Conservation (phyloP, 2,113 vertebrate genomes). For the Nibea albiflora region DNA sequence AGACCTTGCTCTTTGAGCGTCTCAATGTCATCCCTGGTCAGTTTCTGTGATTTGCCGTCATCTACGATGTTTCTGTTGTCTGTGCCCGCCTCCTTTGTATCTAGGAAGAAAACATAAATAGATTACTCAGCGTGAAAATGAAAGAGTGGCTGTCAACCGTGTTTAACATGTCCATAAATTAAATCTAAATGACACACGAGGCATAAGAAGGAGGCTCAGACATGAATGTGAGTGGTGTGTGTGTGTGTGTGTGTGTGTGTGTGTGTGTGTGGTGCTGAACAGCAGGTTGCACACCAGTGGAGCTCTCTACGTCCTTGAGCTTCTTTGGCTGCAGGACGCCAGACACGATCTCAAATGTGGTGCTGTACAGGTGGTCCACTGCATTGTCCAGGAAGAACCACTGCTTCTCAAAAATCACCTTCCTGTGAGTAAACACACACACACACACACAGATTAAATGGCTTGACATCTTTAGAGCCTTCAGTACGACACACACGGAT, state of each 20-base stretch:
- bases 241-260: too few relatives aligned
- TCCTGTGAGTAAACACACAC: conserved; percentile 81
- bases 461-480: neutral
- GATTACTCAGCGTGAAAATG: neutral
- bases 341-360: conserved; percentile 89
- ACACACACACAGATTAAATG: neutral
- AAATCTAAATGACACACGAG: neutral
- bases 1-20: conserved; percentile 96
- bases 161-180: neutral
- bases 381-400: conserved; percentile 94
- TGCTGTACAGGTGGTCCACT: conserved; percentile 90
- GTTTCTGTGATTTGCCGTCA: conserved; percentile 97
- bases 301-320: conserved; percentile 73
- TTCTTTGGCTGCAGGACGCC: conserved; percentile 88
- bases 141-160: neutral
- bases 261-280: neutral
- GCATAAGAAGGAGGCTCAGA: neutral
- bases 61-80: conserved; percentile 98
- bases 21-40: conserved; percentile 98
- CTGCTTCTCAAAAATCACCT: conserved; percentile 96
- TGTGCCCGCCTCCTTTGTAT: conserved; percentile 92
- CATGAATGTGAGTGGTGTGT: rapidly evolving
- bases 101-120: conserved; percentile 72
- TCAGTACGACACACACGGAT: too few relatives aligned
- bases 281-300: conserved; percentile 82